Conservation (phyloP, 2,113 vertebrate species). For the Pungitius pungitius region DNA sequence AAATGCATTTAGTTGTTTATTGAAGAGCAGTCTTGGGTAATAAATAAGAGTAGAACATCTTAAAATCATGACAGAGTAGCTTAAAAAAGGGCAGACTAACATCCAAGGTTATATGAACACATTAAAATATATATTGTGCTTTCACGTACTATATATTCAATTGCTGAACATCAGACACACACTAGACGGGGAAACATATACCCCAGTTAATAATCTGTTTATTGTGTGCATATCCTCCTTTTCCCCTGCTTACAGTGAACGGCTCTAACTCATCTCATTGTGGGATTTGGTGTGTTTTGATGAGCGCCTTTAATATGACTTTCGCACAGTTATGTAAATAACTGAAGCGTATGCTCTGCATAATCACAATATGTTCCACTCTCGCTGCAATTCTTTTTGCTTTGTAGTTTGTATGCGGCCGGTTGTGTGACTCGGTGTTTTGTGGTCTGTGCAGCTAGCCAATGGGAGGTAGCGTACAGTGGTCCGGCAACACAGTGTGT, state of each 20-base stretch:
- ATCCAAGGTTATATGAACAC: background rate
- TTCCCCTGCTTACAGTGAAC: background rate
- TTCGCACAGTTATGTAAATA: background rate
- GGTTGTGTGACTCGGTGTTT: conserved; percentile 6
- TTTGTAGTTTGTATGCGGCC: background rate
- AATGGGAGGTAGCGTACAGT: conserved; percentile 93
- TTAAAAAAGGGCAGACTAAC: background rate
- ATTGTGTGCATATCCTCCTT: background rate
- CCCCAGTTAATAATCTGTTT: background rate
- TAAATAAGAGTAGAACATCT: background rate
- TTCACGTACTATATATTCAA: background rate
- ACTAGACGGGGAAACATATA: background rate
- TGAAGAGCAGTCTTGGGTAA: background rate
- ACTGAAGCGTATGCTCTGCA: background rate
- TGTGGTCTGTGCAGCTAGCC: conserved; percentile 79
- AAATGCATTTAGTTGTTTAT: background rate
- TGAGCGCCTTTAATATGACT: background rate
- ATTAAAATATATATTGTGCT: background rate
- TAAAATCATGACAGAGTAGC: too few species aligned
- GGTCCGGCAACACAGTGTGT: conserved; percentile 89
- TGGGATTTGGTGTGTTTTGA: background rate
- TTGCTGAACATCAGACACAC: background rate
- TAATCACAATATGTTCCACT: background rate
- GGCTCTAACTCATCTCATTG: background rate
- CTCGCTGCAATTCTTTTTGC: background rate